Conservation (phyloP, 2,797 vertebrate genomes). For the Cryptoblepharus egeriae region DNA sequence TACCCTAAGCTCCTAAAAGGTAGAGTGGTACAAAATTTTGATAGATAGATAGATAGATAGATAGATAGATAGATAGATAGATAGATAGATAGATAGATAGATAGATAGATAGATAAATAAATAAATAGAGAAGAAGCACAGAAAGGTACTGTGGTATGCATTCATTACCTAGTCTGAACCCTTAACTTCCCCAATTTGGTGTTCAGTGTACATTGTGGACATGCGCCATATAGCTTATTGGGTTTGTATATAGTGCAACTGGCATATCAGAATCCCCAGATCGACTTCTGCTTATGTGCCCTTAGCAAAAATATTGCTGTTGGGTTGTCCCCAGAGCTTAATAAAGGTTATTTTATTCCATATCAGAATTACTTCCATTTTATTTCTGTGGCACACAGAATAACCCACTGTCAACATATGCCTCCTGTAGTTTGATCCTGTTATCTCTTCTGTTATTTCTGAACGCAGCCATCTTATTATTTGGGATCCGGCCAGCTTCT, state of each 20-base stretch:
- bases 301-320: neutral
- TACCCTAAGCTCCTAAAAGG: no score
- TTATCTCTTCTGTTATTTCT: neutral
- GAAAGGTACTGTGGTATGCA: neutral
- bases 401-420: neutral
- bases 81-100: no score
- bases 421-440: neutral
- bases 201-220: neutral
- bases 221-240: neutral
- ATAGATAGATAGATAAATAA: no score
- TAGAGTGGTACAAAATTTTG: no score
- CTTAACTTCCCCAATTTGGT: neutral
- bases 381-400: neutral
- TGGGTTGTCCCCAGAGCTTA: neutral
- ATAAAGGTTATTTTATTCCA: neutral
- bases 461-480: slow-evolving; percentile 12
- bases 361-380: neutral
- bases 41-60: no score
- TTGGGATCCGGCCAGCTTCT: slow-evolving; percentile 34
- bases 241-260: neutral
- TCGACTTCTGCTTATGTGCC: neutral
- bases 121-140: no score
- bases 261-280: neutral
- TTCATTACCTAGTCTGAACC: no score
- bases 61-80: no score